Percentiles rank a stretch among this genome's conserved stretches.
Evolutionary conservation across 2,113 vertebrate species (phyloP).

Genomic region (human): DNA sequence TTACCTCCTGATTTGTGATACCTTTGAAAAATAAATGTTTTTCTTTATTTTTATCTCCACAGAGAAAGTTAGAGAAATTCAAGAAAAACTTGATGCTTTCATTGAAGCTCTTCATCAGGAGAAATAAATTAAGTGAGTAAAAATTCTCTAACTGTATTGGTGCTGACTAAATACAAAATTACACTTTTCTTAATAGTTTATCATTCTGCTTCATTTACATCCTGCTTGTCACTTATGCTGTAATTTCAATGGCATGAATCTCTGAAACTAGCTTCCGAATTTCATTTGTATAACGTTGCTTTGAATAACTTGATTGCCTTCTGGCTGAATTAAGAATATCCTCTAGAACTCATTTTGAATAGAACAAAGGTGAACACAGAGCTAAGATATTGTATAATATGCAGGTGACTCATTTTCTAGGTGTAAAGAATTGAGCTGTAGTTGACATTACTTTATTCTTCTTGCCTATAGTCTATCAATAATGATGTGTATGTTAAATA

Average conservation of each 20-base stretch:
- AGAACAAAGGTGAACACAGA: background rate
- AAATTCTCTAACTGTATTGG: background rate
- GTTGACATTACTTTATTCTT: background rate
- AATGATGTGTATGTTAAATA: background rate
- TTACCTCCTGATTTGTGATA: background rate
- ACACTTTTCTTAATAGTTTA: background rate
- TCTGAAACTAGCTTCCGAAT: background rate
- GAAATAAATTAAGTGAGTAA: constrained; percentile 87
- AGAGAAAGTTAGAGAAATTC: constrained; percentile 99
- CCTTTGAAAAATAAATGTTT: constrained; percentile 25
- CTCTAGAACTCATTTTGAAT: background rate
- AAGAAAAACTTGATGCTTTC: constrained; percentile 99
- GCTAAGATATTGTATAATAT: background rate
- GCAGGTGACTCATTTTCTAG: background rate
- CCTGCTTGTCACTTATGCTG: background rate
- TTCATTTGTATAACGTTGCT: background rate
- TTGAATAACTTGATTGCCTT: background rate
- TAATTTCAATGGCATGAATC: background rate
- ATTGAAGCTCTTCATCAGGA: constrained; percentile 99
- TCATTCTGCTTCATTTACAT: background rate
- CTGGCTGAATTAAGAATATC: background rate
- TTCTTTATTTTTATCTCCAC: constrained; percentile 71
- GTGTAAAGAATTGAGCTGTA: background rate
- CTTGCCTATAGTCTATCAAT: background rate
- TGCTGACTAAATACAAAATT: background rate